Evolutionary conservation across 2,113 vertebrate genomes (phyloP).

Genomic region (Myodes glareolus): DNA sequence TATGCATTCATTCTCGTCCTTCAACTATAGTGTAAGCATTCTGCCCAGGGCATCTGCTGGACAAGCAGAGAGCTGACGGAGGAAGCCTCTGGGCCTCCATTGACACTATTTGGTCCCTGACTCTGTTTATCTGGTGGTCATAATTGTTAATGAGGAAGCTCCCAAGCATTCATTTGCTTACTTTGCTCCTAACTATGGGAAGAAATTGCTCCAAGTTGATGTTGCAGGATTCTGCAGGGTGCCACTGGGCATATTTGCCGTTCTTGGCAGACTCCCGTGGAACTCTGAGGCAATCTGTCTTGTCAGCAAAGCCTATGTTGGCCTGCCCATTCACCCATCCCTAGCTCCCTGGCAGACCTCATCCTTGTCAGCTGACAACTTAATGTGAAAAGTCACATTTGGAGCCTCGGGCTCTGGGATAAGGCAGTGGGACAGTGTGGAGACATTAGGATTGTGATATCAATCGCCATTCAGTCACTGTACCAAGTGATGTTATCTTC

Average conservation of each 20-base stretch:
- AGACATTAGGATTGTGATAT: not conserved
- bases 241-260: not conserved
- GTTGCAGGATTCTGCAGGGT: not conserved
- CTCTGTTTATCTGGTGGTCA: conserved; percentile 28
- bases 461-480: not conserved
- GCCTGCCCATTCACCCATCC: not conserved
- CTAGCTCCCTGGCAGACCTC: not conserved
- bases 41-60: not conserved
- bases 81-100: not conserved
- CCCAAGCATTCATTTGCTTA: conserved; percentile 30
- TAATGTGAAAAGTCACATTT: not conserved
- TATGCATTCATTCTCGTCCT: not conserved
- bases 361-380: not conserved
- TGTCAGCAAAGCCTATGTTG: conserved; percentile 44
- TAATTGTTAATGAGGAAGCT: not conserved
- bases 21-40: not conserved
- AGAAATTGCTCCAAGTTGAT: conserved; percentile 37
- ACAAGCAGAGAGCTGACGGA: not conserved
- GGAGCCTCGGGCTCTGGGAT: not conserved
- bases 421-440: not conserved
- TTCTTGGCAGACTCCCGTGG: not conserved
- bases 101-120: not conserved
- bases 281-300: not conserved
- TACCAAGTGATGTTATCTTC: not conserved
- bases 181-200: conserved; percentile 51